Evolutionary conservation across 2,888 invertebrate species (phyloP), one percentile per base, ranked within the genome.

Genomic region (Pycnomerus fuliginosus): DNA sequence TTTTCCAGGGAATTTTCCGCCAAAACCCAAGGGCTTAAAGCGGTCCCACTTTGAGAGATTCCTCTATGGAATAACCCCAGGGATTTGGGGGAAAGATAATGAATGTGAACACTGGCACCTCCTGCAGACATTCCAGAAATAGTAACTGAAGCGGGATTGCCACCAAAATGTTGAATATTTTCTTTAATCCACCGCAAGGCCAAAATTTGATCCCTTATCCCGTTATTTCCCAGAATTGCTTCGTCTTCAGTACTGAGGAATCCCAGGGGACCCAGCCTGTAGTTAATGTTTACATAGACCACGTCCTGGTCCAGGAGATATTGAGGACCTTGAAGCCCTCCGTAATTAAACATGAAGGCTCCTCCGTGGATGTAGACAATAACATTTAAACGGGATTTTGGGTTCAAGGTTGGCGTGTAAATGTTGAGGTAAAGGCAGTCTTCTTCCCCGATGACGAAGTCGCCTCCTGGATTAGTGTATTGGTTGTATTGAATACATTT

Each of bases 161-260:
- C 88, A 1, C 84, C 85, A 56, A 89, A 88, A 62, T 74, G 74
- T 53, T 77, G 71, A 44, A 88, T 84, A 64, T 88, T 84, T 28
- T 78, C 69, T 42, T 80, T 79, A 0, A 86, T 71, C 86, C 87
- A 89, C 55, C 78, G 76, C 25, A 89, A 66, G 0, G 86, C 87
- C 52, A 83, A 73, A 14, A 76, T 74, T 71, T 88, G 87, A 74
- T 88, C 88, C 61, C 85, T 87, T 16, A 88, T 63, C 0, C 87
- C 88, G 57, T 79, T 80, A 66, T 88, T 88, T 2, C 85, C 85
- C 0, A 88, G 82, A 1, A 84, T 73, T 0, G 76, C 62, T 1
- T 78, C 76, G 53, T 88, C 86, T 20, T 82, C 86, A 0, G 87
- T 86, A 61, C 85, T 86, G 1, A 87, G 71, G 65, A 90, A 88